Base-by-base conservation (phyloP, 1,140 invertebrate genomes). In the Drosophila parabipectinata region DNA sequence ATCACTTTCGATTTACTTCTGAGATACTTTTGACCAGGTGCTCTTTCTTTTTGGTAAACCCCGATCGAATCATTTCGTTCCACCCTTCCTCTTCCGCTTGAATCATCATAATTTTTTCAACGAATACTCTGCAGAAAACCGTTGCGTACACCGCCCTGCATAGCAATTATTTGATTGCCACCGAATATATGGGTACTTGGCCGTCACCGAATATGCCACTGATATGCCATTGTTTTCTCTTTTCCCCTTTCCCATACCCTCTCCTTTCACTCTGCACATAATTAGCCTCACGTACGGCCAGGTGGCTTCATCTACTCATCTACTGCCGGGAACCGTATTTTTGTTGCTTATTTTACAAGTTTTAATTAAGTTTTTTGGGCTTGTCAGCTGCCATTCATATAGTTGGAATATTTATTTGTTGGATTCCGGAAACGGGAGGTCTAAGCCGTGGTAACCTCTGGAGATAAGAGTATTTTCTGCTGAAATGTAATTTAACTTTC, bases 261-360 rank as follows among this genome's bases (percentile, higher is more conserved):
- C 41, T 34, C 34, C 47, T 41, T 39, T 32, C 47, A 21, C 60
- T 66, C 52, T 47, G 51, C 71, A 82, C 71, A 78, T 85, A 85
- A 85, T 85, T 88, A 85, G 79, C 84, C 57, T 44, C 68, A 77
- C 73, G 81, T 82, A 69, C 54, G 14, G 14, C 63, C 21, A 39
- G 60, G 34, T 39, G 62, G 72, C 60, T 51, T 71, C 72, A 58
- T 44, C 69, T 58, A 55, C 15, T 15, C 72, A 64, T 63, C 69
- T 58, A 55, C 15, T 15, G 8, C 14, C 44, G 56, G 32, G 3
- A 71, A 68, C 82, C 39, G 32, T 39, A 55, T 66, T 72, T 52
- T 48, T 53, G 39, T 73, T 44, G 75, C 58, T 53, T 61, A 66
- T 51, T 58, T 14, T 47, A 48, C 45, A 48, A 45, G 34, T 64